Evolutionary conservation across 2,888 invertebrate genomes (phyloP), one percentile per base, ranked within the genome.

Genomic region (Calliopum simillimum): DNA sequence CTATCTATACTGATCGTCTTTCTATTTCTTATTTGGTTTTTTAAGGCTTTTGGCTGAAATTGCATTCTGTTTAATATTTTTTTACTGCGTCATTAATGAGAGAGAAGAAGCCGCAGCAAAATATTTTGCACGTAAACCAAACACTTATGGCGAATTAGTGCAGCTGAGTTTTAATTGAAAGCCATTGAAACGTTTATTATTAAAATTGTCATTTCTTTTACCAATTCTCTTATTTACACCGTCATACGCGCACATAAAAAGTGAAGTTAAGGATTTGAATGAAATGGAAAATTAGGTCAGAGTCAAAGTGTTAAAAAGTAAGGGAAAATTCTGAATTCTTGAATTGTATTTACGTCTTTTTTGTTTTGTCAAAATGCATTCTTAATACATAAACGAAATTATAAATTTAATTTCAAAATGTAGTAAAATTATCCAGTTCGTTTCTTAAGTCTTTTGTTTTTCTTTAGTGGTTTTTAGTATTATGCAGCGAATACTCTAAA

Each of bases 141-240:
- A 47, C 61, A 72, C 73, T 76, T 80, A 80, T 77, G 80, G 81
- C 76, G 77, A 80, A 80, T 80, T 79, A 77, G 80, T 78, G 70
- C 79, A 77, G 74, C 73, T 76, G 73, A 73, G 73, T 77, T 79
- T 73, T 76, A 80, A 80, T 80, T 77, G 79, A 75, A 71, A 65
- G 63, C 72, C 64, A 65, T 77, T 72, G 63, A 73, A 74, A 70
- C 66, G 71, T 71, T 73, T 64, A 71, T 71, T 70, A 49, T 44
- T 46, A 59, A 33, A 59, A 43, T 41, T 59, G 16, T 5, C 19
- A 33, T n/a, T 41, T 59, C 16, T 11, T 33, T 41, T 59, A 41
- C 59, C 5, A 12, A 53, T 53, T 19, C 19, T 19, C 12, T 19
- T 53, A 1, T 21, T 19, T 21, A 12, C 19, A 53, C 23, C 12